Percentiles rank a stretch among this genome's conserved stretches.
phyloP scores from a whole-genome alignment of 2,797 vertebrate species.

The Catharus ustulatus region DNA sequence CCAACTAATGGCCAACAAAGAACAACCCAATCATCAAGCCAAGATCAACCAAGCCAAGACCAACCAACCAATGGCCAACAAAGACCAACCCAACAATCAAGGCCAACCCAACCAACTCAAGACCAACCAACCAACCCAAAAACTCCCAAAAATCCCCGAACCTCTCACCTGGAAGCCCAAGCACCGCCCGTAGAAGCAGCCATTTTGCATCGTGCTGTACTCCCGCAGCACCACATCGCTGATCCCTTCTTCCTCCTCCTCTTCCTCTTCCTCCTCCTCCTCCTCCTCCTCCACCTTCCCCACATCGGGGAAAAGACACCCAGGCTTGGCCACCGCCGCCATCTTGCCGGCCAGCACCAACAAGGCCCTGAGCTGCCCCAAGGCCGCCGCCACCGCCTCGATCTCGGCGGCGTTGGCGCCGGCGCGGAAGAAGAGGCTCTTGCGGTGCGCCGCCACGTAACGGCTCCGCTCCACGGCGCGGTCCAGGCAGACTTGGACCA shows the following conservation, averaged over 20 bases:
- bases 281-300: neutral
- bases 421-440: neutral
- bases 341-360: neutral
- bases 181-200: neutral
- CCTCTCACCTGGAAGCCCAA: neutral
- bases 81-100: too few relatives aligned
- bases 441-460: accelerated
- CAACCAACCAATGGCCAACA: neutral
- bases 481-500: neutral
- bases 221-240: conserved; percentile 86
- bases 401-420: neutral
- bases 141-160: too few relatives aligned
- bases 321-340: neutral
- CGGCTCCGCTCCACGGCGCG: neutral
- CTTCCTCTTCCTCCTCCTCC: neutral
- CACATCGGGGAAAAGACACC: neutral
- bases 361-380: neutral
- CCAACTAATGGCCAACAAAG: too few relatives aligned
- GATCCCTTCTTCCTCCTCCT: conserved; percentile 77
- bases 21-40: too few relatives aligned
- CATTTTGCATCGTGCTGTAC: conserved; percentile 59
- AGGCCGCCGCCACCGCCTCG: neutral
- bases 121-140: neutral
- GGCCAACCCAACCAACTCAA: neutral
- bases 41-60: neutral